Conservation (phyloP, 1,140 invertebrate species). For the Chymomyza costata region DNA sequence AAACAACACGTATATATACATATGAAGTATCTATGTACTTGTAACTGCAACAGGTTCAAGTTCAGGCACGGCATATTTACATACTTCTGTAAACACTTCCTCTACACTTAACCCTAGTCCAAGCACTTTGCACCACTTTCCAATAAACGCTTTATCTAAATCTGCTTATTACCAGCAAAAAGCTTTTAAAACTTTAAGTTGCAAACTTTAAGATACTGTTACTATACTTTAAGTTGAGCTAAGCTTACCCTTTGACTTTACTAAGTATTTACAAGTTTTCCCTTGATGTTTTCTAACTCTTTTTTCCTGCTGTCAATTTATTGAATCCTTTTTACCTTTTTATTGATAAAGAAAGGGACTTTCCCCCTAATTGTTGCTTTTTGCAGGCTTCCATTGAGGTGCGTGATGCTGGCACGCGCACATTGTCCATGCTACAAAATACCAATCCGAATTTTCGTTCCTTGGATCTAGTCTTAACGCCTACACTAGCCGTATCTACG, state of each 20-base stretch:
- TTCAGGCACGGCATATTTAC: too few relatives aligned
- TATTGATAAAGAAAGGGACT: not conserved
- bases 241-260: not conserved
- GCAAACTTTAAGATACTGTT: not conserved
- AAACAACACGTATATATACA: not conserved
- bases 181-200: too few relatives aligned
- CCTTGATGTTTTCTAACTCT: not conserved
- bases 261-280: not conserved
- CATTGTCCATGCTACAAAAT: conserved; percentile 76
- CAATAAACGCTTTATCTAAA: too few relatives aligned
- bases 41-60: too few relatives aligned
- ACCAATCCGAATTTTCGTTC: conserved; percentile 70
- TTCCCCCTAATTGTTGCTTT: too few relatives aligned
- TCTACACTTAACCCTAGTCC: too few relatives aligned
- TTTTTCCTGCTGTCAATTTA: too few relatives aligned
- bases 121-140: too few relatives aligned
- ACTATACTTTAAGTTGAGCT: not conserved
- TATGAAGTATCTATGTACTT: too few relatives aligned
- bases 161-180: too few relatives aligned
- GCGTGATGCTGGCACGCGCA: conserved; percentile 81
- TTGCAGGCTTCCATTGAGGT: conserved; percentile 83
- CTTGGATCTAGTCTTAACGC: conserved; percentile 42
- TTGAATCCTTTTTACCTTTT: too few relatives aligned
- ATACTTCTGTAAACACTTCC: too few relatives aligned
- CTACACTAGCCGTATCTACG: conserved; percentile 9